Evolutionary conservation across 2,797 vertebrate species (phyloP).

Genomic region (Melanogrammus aeglefinus): DNA sequence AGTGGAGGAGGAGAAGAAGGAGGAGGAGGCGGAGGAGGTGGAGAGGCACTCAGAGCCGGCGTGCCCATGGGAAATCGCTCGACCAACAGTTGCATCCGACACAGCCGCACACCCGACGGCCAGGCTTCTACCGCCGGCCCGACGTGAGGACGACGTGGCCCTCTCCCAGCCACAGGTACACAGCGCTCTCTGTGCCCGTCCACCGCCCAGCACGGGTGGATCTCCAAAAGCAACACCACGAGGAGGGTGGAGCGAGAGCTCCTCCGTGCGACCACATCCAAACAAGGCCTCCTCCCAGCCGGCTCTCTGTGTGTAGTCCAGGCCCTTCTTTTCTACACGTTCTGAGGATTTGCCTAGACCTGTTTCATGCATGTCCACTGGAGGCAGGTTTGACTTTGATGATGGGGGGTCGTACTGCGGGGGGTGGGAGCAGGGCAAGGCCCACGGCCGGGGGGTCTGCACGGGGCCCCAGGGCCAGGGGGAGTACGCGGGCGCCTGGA

Average conservation of each 20-base stretch:
- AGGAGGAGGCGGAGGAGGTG: slow-evolving; percentile 43
- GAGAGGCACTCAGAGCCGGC: slow-evolving; percentile 65
- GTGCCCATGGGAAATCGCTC: slow-evolving; percentile 81
- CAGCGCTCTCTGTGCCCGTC: slow-evolving; percentile 26
- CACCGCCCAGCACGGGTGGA: slow-evolving; percentile 25
- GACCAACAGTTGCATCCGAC: slow-evolving; percentile 65
- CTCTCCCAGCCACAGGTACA: slow-evolving; percentile 27
- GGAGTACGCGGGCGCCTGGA: slow-evolving; percentile 95
- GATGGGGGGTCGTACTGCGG: slow-evolving; percentile 99
- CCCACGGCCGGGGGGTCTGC: slow-evolving; percentile 95
- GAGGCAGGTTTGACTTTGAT: slow-evolving; percentile 99
- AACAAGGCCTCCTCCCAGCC: slow-evolving; percentile 46
- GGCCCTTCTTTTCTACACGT: slow-evolving; percentile 67
- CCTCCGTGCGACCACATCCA: slow-evolving; percentile 51
- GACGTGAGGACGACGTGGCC: slow-evolving; percentile 35
- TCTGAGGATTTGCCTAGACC: slow-evolving; percentile 86
- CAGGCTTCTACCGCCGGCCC: slow-evolving; percentile 48
- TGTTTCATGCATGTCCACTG: slow-evolving; percentile 99
- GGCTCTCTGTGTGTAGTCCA: slow-evolving; percentile 49
- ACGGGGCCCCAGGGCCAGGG: slow-evolving; percentile 98
- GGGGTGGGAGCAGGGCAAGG: slow-evolving; percentile 98
- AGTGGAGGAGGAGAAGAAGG: slow-evolving; percentile 44
- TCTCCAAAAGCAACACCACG: slow-evolving; percentile 25
- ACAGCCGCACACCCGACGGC: slow-evolving; percentile 42
- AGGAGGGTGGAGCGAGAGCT: slow-evolving; percentile 44